Conservation (phyloP, 2,797 vertebrate genomes). For the Choloepus didactylus region DNA sequence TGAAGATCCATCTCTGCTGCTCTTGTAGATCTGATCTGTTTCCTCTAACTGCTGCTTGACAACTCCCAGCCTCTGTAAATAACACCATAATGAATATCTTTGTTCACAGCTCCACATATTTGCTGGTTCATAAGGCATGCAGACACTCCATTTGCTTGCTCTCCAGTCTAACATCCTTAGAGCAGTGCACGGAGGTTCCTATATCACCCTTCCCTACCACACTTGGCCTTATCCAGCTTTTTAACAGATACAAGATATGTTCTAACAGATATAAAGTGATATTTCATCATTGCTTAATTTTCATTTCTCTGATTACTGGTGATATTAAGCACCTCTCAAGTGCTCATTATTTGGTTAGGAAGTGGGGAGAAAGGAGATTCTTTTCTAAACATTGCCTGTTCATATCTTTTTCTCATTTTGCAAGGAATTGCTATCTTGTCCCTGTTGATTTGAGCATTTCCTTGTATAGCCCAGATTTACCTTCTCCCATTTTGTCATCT, state of each 20-base stretch:
- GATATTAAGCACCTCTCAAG: neutral
- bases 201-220: neutral
- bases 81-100: neutral
- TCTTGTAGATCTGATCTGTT: neutral
- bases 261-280: neutral
- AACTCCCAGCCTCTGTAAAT: neutral
- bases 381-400: neutral
- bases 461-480: neutral
- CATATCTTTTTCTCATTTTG: neutral
- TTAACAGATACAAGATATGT: neutral
- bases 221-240: neutral
- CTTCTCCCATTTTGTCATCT: neutral
- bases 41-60: rapidly evolving
- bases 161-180: neutral
- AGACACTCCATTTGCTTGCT: neutral
- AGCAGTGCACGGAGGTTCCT: neutral
- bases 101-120: neutral
- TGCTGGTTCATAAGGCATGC: neutral
- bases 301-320: neutral
- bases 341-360: neutral
- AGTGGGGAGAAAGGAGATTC: neutral
- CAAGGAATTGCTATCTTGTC: neutral
- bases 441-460: neutral
- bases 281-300: neutral
- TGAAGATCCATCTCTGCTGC: neutral